Base-by-base conservation (phyloP, 2,797 vertebrate species). In the Megaceryle alcyon region DNA sequence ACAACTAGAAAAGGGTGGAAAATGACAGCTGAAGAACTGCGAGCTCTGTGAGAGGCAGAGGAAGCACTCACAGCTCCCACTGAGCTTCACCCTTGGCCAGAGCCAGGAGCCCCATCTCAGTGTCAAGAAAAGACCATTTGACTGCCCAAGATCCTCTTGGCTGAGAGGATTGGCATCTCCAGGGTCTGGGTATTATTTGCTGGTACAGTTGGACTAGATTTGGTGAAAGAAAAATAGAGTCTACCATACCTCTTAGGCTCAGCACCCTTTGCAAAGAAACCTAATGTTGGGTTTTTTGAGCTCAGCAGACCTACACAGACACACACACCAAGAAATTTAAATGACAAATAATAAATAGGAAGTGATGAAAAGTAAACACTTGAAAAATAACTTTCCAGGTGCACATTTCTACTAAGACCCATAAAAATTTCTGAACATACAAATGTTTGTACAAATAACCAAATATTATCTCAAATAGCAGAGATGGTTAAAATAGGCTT, bases 401-500 rank as follows among this genome's bases (percentile, higher is more conserved):
- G 33, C 56, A 33, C 0, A 0, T 60, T 72, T 84, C 84, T 86
- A 25, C 41, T 39, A 87, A 70, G 71, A 92, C 57, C 29, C 28
- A 51, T 87, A 53, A 93, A 92, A 95, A 31, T 86, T 94, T 92
- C 84, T 33, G 85, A 84, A 72, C 71, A 31, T 29, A 70, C 57
- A 83, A 95, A 89, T 77, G 46, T 82, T 83, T 94, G 73, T 48
- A 35, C 92, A 75, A 96, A 90, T 81, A 95, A 43, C 37, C 1
- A 1, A 71, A 93, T 68, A 85, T 92, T 81, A 77, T 89, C 33
- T 92, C 69, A 89, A 66, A 69, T 14, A 90, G 53, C 71, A 93
- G 75, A 83, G 69, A 21, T 71, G 64, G 88, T 77, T 94, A 88
- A 96, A 95, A 88, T 31, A 88, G 81, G 61, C 72, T 88, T 73